Conservation (phyloP, 2,113 vertebrate species). For the Thermophis baileyi region DNA sequence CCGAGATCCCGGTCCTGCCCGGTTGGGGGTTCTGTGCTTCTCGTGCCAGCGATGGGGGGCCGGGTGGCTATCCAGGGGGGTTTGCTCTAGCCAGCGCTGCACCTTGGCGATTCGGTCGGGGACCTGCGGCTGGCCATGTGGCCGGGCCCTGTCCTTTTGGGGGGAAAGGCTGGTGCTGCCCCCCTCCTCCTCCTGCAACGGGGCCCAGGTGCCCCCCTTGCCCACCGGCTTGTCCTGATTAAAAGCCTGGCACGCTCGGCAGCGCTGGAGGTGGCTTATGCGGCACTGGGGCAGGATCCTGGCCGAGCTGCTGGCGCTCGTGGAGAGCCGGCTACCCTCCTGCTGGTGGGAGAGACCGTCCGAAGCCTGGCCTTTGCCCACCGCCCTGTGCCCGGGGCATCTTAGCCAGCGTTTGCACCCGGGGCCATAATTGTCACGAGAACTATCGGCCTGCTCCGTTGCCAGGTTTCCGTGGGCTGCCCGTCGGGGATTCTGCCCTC, state of each 20-base stretch:
- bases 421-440: background rate
- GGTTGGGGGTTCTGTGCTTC: too few species aligned
- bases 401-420: accelerated
- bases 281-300: background rate
- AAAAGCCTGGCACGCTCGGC: background rate
- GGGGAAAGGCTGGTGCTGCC: background rate
- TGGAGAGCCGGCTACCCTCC: background rate
- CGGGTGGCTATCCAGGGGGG: background rate
- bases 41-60: background rate
- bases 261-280: background rate
- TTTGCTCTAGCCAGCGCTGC: slow-evolving; percentile 17
- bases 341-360: too few species aligned
- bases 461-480: background rate
- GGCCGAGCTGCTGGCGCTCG: background rate
- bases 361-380: background rate
- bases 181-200: background rate
- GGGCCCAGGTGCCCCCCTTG: background rate
- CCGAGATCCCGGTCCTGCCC: background rate
- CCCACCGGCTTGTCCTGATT: background rate
- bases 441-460: too few species aligned
- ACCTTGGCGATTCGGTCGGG: background rate
- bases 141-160: background rate
- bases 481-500: background rate
- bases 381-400: background rate
- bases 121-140: background rate